Conservation (phyloP, 1,140 invertebrate species). For the Teleopsis dalmanni region DNA sequence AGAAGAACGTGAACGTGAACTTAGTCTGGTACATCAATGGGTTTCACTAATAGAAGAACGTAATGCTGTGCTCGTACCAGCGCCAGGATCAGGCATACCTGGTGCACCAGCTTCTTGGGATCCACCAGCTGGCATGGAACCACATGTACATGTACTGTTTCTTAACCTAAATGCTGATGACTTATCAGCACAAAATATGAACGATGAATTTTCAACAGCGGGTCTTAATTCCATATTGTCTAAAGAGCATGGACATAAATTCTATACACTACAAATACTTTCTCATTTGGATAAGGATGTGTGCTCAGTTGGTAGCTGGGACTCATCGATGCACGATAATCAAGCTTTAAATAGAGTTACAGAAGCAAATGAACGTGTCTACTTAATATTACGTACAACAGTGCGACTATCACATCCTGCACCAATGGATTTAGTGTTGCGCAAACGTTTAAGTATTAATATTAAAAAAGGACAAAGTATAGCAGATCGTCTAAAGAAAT, state of each 20-base stretch:
- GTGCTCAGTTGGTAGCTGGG: constrained; percentile 87
- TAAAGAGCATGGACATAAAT: constrained; percentile 86
- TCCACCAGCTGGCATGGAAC: constrained; percentile 86
- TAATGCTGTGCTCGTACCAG: constrained; percentile 92
- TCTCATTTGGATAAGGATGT: constrained; percentile 82
- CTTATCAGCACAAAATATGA: constrained; percentile 72
- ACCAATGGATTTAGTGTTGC: constrained; percentile 89
- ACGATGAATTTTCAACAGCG: constrained; percentile 73
- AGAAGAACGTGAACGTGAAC: constrained; percentile 85
- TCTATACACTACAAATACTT: constrained; percentile 82
- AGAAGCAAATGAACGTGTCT: constrained; percentile 78
- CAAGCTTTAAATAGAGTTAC: constrained; percentile 77
- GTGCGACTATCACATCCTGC: constrained; percentile 93
- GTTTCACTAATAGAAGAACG: constrained; percentile 91
- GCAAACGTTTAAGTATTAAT: constrained; percentile 89
- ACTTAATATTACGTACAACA: constrained; percentile 85
- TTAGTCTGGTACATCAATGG: constrained; percentile 95
- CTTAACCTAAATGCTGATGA: constrained; percentile 94
- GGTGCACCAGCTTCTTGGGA: constrained; percentile 93
- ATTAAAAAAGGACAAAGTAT: constrained; percentile 90
- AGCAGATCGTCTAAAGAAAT: constrained; percentile 56
- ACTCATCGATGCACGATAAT: constrained; percentile 93
- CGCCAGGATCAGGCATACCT: constrained; percentile 89
- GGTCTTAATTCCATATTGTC: constrained; percentile 86
- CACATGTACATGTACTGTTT: constrained; percentile 95